Evolutionary conservation across 2,888 invertebrate genomes (phyloP), one percentile per base, ranked within the genome.

Genomic region (Pyrgus malvae): DNA sequence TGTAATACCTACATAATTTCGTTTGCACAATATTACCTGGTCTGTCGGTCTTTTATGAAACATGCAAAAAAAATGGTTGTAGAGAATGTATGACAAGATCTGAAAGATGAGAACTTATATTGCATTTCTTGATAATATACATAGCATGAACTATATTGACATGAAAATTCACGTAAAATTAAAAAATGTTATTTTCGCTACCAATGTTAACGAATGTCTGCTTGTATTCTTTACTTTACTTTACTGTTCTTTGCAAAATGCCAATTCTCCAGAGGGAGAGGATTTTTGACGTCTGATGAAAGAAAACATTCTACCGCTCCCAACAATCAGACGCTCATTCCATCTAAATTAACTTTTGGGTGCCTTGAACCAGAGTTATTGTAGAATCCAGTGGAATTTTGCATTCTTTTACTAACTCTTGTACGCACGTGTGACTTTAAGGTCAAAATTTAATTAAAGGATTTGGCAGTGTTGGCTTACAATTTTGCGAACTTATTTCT

Each of bases 301-400:
- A 78, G 80, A 77, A 79, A 80, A 77, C 78, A 76, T 74, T 76
- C 74, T 69, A 57, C 66, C 62, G 66, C 62, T 71, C 70, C 66
- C 68, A 60, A 55, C 57, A 59, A 57, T 60, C 57, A 54, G 45
- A 55, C 55, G 55, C 50, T 62, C 69, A 70, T 77, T 74, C 65
- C 68, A 67, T 66, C 70, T 64, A 77, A 81, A 83, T 83, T 81
- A 82, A 79, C 76, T 79, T 79, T 77, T 68, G 58, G 57, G 54
- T 49, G 59, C 58, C 55, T 54, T 33, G 50, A 54, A 31, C 51
- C 48, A 27, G 56, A 48, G 56, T 57, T 60, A 58, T 61, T 65
- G 65, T 60, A 59, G 62, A 60, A 61, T 64, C 56, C 56, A 57
- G 16, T 25, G 23, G 21, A 14, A 12, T 61, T 58, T 41, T 49